Base-by-base conservation (phyloP, 1,140 invertebrate species). In the Lanistes nyassanus region DNA sequence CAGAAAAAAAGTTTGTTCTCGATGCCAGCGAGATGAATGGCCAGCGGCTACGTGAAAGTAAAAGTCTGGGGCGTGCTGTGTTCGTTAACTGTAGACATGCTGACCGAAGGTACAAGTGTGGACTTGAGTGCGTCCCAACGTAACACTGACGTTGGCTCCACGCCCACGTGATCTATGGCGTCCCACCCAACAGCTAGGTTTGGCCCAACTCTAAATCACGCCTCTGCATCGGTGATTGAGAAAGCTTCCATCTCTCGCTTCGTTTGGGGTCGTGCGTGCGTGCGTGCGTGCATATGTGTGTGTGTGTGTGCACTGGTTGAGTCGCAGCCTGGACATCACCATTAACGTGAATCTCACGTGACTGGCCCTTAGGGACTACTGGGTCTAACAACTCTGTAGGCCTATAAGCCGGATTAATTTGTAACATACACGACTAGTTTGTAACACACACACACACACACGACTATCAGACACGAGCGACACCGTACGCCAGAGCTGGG, bases 201-300 rank as follows among this genome's bases (percentile, higher is more conserved):
- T 34, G 31, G 26, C n/a, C 58, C 11, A 13, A 60, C 21, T 29
- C 42, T 16, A 9, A 0, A 9, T 1, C 0, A 47, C 42, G 5
- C 42, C 42, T n/a, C n/a, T 65, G 64, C 36, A 31, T 65, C 26
- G 4, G 3, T 65, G 7, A 7, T 31, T 37, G 31, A 31, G n/a
- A 31, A 36, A 31, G 64, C 34, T 26, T 65, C 26, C 3, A 11
- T 65, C n/a, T 11, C n/a, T 65, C n/a, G 11, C 9, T 11, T 26
- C 36, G 62, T 36, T 26, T 65, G 2, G 1, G 29, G 19, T 11
- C 2, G 64, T 65, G 64, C 2, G 36, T 26, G 64, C n/a, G 64
- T 2, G 62, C 9, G 62, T 65, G 62, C 11, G 62, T 62, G 58
- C 58, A 29, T 62, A 29, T 62, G 58, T 62, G 58, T 62, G 58